Evolutionary conservation across 2,113 vertebrate genomes (phyloP).

Genomic region (Aphelocoma coerulescens): DNA sequence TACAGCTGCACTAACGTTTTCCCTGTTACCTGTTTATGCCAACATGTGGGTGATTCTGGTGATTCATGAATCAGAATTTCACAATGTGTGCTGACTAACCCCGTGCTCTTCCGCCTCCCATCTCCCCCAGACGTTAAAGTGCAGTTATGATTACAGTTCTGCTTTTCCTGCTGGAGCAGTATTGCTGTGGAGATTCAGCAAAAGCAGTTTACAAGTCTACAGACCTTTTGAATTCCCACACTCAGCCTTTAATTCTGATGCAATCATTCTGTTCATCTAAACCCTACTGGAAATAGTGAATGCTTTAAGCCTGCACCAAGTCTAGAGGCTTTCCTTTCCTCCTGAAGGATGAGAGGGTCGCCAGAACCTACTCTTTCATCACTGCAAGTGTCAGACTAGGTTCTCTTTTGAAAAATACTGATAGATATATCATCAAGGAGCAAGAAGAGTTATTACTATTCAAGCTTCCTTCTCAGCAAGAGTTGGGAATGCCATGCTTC

Average conservation of each 20-base stretch:
- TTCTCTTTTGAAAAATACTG: not conserved
- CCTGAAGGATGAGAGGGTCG: not conserved
- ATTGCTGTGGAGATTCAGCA: not conserved
- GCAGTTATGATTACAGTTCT: not conserved
- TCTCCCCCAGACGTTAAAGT: fast-evolving
- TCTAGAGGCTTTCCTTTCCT: not conserved
- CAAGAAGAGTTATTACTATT: not conserved
- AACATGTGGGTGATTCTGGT: not conserved
- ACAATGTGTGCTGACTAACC: not conserved
- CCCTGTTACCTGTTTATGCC: not conserved
- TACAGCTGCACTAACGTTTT: not conserved
- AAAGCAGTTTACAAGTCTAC: not conserved
- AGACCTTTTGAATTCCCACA: not conserved
- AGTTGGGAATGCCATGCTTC: not conserved
- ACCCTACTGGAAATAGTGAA: not conserved
- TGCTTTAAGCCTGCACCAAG: not conserved
- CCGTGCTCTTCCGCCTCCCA: fast-evolving
- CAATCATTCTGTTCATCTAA: not conserved
- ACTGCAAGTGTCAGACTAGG: not conserved
- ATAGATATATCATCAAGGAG: not conserved
- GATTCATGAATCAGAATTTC: not conserved
- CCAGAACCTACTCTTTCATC: not conserved
- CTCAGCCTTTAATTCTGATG: not conserved
- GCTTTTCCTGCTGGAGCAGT: not conserved
- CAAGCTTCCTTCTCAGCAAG: not conserved